phyloP scores from a whole-genome alignment of 2,888 invertebrate genomes.

The Tinea semifulvella region DNA sequence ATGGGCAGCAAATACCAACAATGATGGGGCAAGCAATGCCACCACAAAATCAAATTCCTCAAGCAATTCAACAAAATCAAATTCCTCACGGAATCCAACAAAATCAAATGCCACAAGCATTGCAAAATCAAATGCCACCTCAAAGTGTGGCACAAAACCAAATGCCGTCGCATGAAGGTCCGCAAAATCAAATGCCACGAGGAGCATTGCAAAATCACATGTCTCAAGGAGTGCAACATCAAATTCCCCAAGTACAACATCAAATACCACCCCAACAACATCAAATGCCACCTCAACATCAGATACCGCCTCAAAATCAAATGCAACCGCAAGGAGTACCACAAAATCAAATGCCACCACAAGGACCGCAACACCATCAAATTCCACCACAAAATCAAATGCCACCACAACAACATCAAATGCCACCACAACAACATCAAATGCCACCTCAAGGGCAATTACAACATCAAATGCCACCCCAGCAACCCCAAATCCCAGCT shows the following conservation, averaged over 20 bases:
- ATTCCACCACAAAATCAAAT: conserved; percentile 2
- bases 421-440: conserved; percentile 16
- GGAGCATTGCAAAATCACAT: conserved; percentile 25
- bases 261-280: conserved; percentile 10
- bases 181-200: conserved; percentile 26
- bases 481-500: conserved; percentile 24
- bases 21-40: conserved; percentile 11
- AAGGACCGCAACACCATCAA: background rate
- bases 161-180: conserved; percentile 19
- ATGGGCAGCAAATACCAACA: conserved; percentile 20
- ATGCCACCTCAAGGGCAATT: conserved; percentile 20
- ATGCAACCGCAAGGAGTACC: conserved; percentile 20
- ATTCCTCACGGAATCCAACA: conserved; percentile 17
- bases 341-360: conserved; percentile 12
- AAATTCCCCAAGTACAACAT: conserved; percentile 13
- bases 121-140: conserved; percentile 23
- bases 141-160: conserved; percentile 11
- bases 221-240: conserved; percentile 18
- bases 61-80: conserved; percentile 27
- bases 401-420: conserved; percentile 23
- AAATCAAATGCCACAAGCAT: conserved; percentile 14
- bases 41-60: conserved; percentile 19
- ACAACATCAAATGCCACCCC: conserved; percentile 27
- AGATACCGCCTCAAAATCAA: background rate
- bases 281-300: conserved; percentile 14